Evolutionary conservation across 2,113 vertebrate species (phyloP).

Genomic region (Cyphomyrus plagiostoma): DNA sequence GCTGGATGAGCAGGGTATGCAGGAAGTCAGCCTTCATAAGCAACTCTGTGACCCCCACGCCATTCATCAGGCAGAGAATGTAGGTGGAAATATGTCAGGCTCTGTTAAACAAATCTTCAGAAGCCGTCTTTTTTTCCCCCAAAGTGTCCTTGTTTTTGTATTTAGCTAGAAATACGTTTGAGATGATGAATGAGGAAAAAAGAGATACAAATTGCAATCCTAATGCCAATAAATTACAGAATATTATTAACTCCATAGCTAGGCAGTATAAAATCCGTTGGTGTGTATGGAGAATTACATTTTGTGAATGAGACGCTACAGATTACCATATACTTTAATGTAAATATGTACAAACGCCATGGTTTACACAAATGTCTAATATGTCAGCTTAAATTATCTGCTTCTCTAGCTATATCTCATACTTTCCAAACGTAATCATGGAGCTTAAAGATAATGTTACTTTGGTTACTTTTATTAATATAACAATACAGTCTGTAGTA

Average conservation of each 20-base stretch:
- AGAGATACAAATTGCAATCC: background rate
- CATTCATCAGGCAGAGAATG: background rate
- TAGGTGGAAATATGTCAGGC: background rate
- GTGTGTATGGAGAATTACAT: background rate
- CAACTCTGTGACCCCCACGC: background rate
- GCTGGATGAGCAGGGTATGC: background rate
- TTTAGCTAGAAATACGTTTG: background rate
- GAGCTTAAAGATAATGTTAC: background rate
- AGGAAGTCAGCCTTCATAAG: background rate
- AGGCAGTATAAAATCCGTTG: background rate
- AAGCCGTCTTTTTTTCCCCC: background rate
- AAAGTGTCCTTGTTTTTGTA: background rate
- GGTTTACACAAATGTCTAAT: background rate
- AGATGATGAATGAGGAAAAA: background rate
- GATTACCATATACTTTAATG: background rate
- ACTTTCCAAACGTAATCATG: background rate
- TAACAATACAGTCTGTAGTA: background rate
- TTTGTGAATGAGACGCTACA: background rate
- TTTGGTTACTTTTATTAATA: background rate
- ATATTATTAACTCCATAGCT: background rate
- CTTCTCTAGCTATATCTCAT: background rate
- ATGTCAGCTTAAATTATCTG: background rate
- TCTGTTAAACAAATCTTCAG: background rate
- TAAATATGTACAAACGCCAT: background rate
- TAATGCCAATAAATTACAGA: background rate